A percentile compares a stretch with the other conserved stretches of the same genome.
Evolutionary conservation across 2,888 invertebrate species (phyloP).

Genomic region (Megalurothrips usitatus): DNA sequence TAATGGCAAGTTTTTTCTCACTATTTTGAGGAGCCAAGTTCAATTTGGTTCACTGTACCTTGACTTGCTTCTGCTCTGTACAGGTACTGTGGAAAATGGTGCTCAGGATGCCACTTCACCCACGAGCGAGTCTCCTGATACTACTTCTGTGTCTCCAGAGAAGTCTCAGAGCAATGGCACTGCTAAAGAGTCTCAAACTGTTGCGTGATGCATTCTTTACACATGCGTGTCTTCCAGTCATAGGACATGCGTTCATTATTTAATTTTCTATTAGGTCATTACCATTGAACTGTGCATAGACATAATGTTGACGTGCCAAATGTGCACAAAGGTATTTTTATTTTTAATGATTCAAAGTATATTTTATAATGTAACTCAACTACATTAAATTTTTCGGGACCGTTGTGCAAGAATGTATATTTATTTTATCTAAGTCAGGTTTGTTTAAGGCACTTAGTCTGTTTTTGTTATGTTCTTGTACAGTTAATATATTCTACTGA

Average conservation of each 20-base stretch:
- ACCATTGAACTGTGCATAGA: not conserved
- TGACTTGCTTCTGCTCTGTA: not conserved
- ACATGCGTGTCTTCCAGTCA: not conserved
- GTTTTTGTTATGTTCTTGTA: not conserved
- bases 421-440: constrained; percentile 18
- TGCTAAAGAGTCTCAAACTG: constrained; percentile 5
- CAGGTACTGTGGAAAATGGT: not conserved
- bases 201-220: not conserved
- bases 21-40: not conserved
- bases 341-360: not conserved
- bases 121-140: not conserved
- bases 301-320: not conserved
- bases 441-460: not conserved
- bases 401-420: not conserved
- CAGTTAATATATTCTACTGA: not conserved
- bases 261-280: not conserved
- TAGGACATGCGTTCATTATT: not conserved
- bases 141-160: not conserved
- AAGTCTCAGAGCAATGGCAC: not conserved
- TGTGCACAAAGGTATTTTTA: not conserved
- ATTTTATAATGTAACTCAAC: not conserved
- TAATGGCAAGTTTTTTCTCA: not conserved
- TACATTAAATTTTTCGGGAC: constrained; percentile 13
- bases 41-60: not conserved
- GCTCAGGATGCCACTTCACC: not conserved